These are phyloP conservation scores for Phalacrocorax pelagicus DNA, from an alignment of 2,113 vertebrate species.

Conservation along the genomic window DNA sequence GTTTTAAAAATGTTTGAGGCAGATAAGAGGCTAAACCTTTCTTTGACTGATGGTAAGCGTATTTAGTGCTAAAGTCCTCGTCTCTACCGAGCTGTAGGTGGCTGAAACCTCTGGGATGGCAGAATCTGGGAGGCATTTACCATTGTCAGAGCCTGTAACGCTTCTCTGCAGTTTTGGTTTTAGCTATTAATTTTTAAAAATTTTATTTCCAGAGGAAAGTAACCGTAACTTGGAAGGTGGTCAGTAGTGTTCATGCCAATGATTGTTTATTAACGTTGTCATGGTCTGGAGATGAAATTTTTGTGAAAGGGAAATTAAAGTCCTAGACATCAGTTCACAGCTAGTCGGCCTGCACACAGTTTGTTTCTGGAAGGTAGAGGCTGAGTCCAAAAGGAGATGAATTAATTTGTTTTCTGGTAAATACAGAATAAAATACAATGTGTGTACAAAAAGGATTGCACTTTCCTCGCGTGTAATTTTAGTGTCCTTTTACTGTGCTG, in stretches of 20 bases:
- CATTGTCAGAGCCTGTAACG: not conserved
- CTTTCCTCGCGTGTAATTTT: not conserved
- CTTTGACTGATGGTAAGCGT: not conserved
- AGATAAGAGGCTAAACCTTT: not conserved
- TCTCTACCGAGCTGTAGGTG: not conserved
- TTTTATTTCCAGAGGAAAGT: not conserved
- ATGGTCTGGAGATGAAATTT: slow-evolving; percentile 34
- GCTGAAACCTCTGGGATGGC: not conserved
- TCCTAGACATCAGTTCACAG: not conserved
- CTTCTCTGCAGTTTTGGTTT: not conserved
- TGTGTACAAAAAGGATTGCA: not conserved
- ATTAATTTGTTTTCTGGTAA: not conserved
- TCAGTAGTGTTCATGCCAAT: not conserved
- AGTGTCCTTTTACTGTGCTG: slow-evolving; percentile 14
- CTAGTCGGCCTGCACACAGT: not conserved
- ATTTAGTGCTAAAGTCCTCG: not conserved
- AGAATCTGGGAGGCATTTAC: not conserved
- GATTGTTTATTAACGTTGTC: slow-evolving; percentile 26
- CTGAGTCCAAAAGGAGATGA: not conserved
- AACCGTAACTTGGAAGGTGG: slow-evolving; percentile 35
- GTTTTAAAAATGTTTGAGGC: not conserved
- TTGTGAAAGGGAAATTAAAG: slow-evolving; percentile 38
- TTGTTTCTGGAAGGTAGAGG: slow-evolving; percentile 22
- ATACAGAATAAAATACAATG: not conserved
- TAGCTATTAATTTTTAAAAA: not conserved